Conservation (phyloP, 1,140 invertebrate genomes). For the Drosophila subpulchrella region DNA sequence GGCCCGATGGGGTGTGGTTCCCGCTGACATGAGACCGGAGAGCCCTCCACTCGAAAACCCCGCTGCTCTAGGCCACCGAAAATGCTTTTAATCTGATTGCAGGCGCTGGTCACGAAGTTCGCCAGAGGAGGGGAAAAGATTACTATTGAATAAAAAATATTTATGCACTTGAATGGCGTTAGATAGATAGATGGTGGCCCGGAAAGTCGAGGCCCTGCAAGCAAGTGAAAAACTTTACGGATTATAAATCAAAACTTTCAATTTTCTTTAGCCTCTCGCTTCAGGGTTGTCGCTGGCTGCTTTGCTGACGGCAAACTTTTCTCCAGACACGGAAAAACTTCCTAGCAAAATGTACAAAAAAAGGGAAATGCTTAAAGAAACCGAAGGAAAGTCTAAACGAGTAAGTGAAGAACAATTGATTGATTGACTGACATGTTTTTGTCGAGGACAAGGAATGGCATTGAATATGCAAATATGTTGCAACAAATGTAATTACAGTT, state of each 20-base stretch:
- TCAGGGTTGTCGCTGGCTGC: constrained; percentile 42
- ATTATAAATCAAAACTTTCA: constrained; percentile 83
- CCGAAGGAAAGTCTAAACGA: constrained; percentile 32
- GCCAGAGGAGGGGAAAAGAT: constrained; percentile 1
- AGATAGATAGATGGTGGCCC: constrained; percentile 59
- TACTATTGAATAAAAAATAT: constrained; percentile 70
- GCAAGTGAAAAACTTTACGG: constrained; percentile 68
- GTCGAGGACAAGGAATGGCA: constrained; percentile 25
- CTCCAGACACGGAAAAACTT: constrained; percentile 48
- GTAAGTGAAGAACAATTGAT: constrained; percentile 57
- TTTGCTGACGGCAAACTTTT: constrained; percentile 68
- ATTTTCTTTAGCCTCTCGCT: constrained; percentile 62
- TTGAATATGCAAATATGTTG: constrained; percentile 52
- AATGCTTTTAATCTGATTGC: constrained; percentile 82
- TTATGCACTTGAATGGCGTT: constrained; percentile 76
- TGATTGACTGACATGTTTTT: constrained; percentile 68
- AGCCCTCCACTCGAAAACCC: constrained; percentile 2
- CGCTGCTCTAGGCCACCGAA: constrained; percentile 38
- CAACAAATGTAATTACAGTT: constrained; percentile 64
- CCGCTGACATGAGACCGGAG: constrained; percentile 25
- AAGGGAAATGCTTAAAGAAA: not conserved
- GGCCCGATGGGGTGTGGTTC: constrained; percentile 15
- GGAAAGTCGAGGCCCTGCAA: constrained; percentile 4
- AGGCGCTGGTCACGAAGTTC: constrained; percentile 63
- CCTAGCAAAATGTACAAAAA: constrained; percentile 7